These are phyloP conservation scores for Drosophila meridionalis DNA, from an alignment of 2,888 invertebrate genomes.

Conservation along the genomic window DNA sequence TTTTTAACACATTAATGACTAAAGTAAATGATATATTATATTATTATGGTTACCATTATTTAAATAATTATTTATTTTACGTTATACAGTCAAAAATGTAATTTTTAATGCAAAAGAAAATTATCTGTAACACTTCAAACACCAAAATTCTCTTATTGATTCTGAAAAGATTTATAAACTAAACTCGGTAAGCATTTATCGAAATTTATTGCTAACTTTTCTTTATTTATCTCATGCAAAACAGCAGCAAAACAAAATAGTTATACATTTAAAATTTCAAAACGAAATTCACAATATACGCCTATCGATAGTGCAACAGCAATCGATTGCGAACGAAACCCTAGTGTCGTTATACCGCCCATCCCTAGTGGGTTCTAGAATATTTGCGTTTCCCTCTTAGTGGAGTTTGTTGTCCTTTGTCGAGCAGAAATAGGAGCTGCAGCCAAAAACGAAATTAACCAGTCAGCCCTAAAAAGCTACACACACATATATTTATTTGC, in stretches of 20 bases:
- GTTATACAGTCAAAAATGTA: background rate
- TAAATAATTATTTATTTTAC: background rate
- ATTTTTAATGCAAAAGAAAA: background rate
- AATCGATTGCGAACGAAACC: constrained; percentile 3
- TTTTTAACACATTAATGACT: background rate
- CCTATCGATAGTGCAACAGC: constrained; percentile 13
- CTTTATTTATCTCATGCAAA: background rate
- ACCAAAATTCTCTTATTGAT: background rate
- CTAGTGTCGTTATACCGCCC: constrained; percentile 10
- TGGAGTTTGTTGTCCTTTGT: constrained; percentile 26
- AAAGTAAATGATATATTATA: background rate
- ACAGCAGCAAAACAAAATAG: too few species aligned
- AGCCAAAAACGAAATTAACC: background rate
- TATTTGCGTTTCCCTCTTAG: constrained; percentile 27
- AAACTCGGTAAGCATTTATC: background rate
- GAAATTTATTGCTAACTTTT: background rate
- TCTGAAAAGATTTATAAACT: background rate
- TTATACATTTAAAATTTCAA: background rate
- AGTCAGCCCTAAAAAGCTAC: background rate
- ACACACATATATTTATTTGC: background rate
- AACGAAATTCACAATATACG: background rate
- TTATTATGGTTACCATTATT: background rate
- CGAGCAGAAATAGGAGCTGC: constrained; percentile 3
- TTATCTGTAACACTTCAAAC: background rate
- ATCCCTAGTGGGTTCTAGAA: constrained; percentile 24